A percentile compares a stretch with the other conserved stretches of the same genome.
phyloP scores from a whole-genome alignment of 35 echinoderm and acorn worm species.

The Anneissia japonica region DNA sequence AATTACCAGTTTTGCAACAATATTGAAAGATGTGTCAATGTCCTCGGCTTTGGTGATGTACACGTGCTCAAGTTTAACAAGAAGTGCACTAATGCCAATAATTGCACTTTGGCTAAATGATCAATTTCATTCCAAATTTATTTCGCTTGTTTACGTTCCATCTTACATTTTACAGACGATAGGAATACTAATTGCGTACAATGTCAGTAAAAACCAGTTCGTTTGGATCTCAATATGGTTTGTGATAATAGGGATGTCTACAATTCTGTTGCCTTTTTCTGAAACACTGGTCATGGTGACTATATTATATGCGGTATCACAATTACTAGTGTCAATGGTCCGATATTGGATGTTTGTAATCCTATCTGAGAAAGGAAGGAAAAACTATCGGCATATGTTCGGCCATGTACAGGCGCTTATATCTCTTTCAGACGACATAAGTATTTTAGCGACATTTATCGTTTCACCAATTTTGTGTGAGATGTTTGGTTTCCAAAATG shows the following conservation, averaged over 20 bases:
- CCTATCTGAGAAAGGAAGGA: neutral
- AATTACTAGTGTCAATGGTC: neutral
- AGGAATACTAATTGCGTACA: neutral
- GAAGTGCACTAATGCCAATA: neutral
- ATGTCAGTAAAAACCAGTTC: neutral
- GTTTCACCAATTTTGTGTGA: neutral
- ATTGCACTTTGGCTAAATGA: neutral
- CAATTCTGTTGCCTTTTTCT: neutral
- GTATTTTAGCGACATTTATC: neutral
- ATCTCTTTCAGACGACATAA: neutral
- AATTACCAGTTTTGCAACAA: neutral
- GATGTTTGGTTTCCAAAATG: neutral
- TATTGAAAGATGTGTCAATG: neutral
- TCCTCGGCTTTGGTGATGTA: neutral
- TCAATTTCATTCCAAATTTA: neutral
- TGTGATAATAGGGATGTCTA: neutral
- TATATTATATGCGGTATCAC: neutral
- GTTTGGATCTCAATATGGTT: neutral
- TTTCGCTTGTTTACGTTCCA: neutral
- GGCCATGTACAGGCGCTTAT: neutral
- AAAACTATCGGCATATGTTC: neutral
- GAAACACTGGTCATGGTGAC: neutral
- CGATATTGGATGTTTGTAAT: neutral
- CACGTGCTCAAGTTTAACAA: neutral
- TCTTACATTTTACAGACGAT: neutral